Percentiles rank a stretch among this genome's conserved stretches.
Conservation (phyloP, 2,113 vertebrate species). For the Gracilinanus agilis region DNA sequence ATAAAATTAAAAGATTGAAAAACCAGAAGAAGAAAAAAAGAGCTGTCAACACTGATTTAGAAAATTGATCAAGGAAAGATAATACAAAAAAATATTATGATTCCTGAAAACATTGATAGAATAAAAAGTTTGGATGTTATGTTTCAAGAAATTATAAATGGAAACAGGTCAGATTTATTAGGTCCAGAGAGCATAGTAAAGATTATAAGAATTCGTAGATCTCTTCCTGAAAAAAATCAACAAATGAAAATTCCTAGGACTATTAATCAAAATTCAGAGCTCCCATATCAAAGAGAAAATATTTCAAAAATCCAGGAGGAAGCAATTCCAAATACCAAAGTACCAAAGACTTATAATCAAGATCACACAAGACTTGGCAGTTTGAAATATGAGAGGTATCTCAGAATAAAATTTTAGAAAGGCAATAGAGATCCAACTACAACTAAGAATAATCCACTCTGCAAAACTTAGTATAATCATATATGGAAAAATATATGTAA, state of each 20-base stretch:
- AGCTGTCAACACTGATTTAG: no score
- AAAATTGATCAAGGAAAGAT: neutral
- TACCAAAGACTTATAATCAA: neutral
- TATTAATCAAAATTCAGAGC: neutral
- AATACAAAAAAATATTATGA: neutral
- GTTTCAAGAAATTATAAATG: neutral
- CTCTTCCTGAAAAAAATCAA: neutral
- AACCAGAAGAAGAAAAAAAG: neutral
- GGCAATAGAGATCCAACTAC: neutral
- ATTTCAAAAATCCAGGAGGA: no score
- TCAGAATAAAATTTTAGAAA: neutral
- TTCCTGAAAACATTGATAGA: no score
- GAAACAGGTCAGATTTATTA: neutral
- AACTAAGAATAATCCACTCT: neutral
- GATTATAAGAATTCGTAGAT: neutral
- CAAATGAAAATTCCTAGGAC: neutral
- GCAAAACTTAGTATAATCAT: neutral
- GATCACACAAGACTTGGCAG: neutral
- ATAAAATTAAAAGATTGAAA: neutral
- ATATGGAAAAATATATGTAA: neutral
- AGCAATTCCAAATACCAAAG: no score
- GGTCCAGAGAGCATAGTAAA: neutral
- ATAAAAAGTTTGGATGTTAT: neutral
- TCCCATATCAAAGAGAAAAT: neutral
- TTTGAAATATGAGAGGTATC: neutral